Evolutionary conservation across 2,888 invertebrate genomes (phyloP), one percentile per base, ranked within the genome.

Genomic region (Danaus chrysippus): DNA sequence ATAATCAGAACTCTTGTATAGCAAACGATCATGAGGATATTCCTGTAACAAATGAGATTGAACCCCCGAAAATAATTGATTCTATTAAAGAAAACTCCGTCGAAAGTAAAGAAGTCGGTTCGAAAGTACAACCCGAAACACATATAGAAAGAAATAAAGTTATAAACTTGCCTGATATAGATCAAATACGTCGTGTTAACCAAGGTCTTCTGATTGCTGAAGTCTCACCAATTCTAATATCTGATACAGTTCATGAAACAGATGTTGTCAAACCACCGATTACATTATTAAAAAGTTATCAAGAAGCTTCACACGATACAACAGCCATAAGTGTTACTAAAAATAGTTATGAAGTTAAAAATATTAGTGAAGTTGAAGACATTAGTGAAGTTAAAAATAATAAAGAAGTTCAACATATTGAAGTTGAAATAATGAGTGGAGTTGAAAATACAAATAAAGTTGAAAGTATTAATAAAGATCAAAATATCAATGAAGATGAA

Each of bases 191-290:
- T 15, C 76, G 77, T 12, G 76, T 82, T 12, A 87, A 89, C 65
- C 81, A 87, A 71, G 74, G 76, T n/a, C 71, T 89, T 56, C 73
- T 83, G 3, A 83, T 82, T 15, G 87, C 84, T 1, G 83, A 87
- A 76, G 82, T 88, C 0, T 76, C 82, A 8, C 87, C 89, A 1
- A 78, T 86, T 49, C 76, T 73, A 66, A 57, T 74, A 9, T 66
- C 69, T 49, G 68, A 64, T 23, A 66, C 42, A 23, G 49, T 49
- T 10, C 0, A 49, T 17, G 5, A 49, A 17, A 11, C 17, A 17
- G 17, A 49, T 49, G 57, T 44, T 58, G 63, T 44, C 44, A 66
- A 49, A 49, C 67, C 65, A 13, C 64, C 71, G 3, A 68, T 71
- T 15, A 58, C 63, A 63, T 64, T 67, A 54, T 23, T 72, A 49